phyloP scores from a whole-genome alignment of 2,888 invertebrate genomes.

The Oegoconia quadripuncta region DNA sequence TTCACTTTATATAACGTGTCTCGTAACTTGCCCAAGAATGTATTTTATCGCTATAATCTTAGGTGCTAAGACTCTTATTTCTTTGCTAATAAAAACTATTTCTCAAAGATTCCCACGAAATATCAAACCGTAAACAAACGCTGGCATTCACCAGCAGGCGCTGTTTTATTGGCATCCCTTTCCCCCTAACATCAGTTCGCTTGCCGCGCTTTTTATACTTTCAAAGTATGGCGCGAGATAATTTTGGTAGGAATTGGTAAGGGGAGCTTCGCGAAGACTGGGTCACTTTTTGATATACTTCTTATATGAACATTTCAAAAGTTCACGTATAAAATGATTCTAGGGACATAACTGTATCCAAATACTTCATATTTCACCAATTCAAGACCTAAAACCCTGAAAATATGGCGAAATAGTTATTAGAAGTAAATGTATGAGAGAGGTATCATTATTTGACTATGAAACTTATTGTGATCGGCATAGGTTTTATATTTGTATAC shows the following conservation, averaged over 20 bases:
- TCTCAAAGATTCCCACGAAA: conserved; percentile 54
- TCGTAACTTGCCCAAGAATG: conserved; percentile 34
- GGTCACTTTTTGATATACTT: conserved; percentile 74
- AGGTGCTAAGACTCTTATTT: conserved; percentile 62
- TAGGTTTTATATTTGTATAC: conserved; percentile 38
- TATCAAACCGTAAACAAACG: conserved; percentile 76
- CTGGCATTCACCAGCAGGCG: conserved; percentile 50
- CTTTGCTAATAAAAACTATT: conserved; percentile 68
- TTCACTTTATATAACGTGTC: neutral
- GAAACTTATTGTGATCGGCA: fast-evolving
- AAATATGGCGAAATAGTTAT: conserved; percentile 53
- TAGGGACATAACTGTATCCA: conserved; percentile 22
- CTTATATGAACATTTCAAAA: conserved; percentile 49
- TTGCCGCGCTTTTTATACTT: conserved; percentile 78
- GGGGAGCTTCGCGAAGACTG: conserved; percentile 60
- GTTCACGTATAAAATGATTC: conserved; percentile 41
- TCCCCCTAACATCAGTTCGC: conserved; percentile 49
- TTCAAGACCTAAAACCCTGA: conserved; percentile 39
- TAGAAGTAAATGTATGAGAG: conserved; percentile 64
- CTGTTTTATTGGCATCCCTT: conserved; percentile 78
- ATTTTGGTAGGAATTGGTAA: conserved; percentile 64
- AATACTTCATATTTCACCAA: conserved; percentile 33
- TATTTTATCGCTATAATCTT: conserved; percentile 48
- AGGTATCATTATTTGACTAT: conserved; percentile 23
- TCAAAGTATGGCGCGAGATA: conserved; percentile 73